Evolutionary conservation across 2,113 vertebrate genomes (phyloP), one percentile per base, ranked within the genome.

Genomic region (Scartelaos histophorus): DNA sequence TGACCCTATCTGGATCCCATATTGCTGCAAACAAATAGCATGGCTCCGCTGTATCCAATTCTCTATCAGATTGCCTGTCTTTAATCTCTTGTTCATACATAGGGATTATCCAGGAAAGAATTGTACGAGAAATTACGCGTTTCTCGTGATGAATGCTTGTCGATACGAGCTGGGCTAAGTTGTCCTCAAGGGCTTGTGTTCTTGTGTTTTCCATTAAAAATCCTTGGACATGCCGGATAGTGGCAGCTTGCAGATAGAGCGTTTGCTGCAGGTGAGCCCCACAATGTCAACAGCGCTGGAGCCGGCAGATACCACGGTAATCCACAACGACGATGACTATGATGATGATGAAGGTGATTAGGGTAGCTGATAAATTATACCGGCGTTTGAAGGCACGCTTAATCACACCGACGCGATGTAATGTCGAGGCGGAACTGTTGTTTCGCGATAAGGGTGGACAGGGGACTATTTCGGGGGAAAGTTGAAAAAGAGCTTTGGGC

Each of bases 81-180:
- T 85, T 87, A 91, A 92, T 90, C 89, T 91, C 82, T 76, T 85
- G 81, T 91, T 86, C 69, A 79, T 29, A 10, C 69, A 79, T 29
- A 10, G 35, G 61, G 89, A 92, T 92, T 81, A 91, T 83, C 79
- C 76, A 65, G 25, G 69, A 85, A 85, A 85, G 82, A 86, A 79
- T 86, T 82, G 70, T 34, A 17, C 34, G 16, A 61, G 78, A 68
- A 89, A 87, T 85, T 73, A 84, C 82, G 84, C 66, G 58, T 86
- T 81, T 47, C 29, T 74, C 69, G 57, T 82, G 83, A 92, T 87
- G 71, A 80, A 77, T 80, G 75, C 65, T 73, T 79, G 54, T 78
- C 46, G 67, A 79, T 58, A 61, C 46, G 60, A 70, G 56, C 25
- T 1, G 13, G 25, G 22, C 51, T 73, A 25, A 56, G 76, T 81